These are phyloP conservation scores for Brenthis hecate DNA, from an alignment of 2,888 invertebrate genomes.

Conservation along the genomic window DNA sequence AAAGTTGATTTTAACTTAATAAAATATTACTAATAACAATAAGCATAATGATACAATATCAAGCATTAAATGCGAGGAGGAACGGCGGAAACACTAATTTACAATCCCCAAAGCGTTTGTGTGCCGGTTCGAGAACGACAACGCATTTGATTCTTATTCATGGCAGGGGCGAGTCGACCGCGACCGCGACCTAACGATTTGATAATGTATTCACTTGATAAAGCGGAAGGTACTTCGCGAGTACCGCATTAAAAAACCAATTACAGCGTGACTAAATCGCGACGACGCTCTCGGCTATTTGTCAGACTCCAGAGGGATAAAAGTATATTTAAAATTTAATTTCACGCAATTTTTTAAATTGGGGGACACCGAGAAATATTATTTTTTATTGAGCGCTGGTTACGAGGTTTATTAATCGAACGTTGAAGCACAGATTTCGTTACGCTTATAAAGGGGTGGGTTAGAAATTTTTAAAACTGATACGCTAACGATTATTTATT, in stretches of 20 bases:
- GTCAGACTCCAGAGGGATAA: conserved; percentile 79
- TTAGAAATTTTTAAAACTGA: conserved; percentile 9
- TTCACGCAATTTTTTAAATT: conserved; percentile 80
- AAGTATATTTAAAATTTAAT: conserved; percentile 81
- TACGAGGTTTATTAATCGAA: conserved; percentile 67
- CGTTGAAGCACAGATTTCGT: conserved; percentile 45
- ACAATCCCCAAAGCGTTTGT: conserved; percentile 56
- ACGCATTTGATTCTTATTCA: conserved; percentile 80
- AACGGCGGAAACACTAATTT: conserved; percentile 69
- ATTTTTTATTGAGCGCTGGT: conserved; percentile 69
- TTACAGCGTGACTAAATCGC: conserved; percentile 80
- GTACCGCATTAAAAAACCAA: conserved; percentile 81
- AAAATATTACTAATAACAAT: conserved; percentile 47
- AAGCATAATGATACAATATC: conserved; percentile 69
- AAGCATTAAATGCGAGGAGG: conserved; percentile 64
- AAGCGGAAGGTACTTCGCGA: conserved; percentile 80
- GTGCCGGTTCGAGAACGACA: conserved; percentile 54
- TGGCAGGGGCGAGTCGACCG: conserved; percentile 65
- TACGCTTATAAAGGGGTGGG: conserved; percentile 26
- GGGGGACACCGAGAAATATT: conserved; percentile 68
- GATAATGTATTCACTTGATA: conserved; percentile 83
- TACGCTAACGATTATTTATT: too few relatives aligned
- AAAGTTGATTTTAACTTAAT: neutral
- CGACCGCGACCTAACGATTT: conserved; percentile 78
- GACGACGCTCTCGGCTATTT: conserved; percentile 75